phyloP scores from a whole-genome alignment of 2,113 vertebrate genomes.

The Xenopus borealis region DNA sequence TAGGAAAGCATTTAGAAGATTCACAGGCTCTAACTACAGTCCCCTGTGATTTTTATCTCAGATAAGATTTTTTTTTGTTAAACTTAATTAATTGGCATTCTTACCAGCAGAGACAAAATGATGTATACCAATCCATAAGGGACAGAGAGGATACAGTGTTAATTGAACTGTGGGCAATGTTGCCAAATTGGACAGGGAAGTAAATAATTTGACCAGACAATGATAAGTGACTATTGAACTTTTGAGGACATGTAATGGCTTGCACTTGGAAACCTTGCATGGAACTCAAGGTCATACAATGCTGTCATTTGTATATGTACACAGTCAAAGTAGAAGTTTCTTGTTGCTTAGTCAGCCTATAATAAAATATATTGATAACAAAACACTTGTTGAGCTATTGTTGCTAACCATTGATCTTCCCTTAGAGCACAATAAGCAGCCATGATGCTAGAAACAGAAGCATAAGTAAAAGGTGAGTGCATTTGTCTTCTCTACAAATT shows the following conservation, averaged over 20 bases:
- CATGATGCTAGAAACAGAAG: no score
- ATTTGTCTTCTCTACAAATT: no score
- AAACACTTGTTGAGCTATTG: no score
- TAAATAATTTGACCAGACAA: slow-evolving; percentile 20
- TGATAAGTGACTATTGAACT: slow-evolving; percentile 32
- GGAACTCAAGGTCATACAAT: slow-evolving; percentile 19
- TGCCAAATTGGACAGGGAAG: slow-evolving; percentile 4
- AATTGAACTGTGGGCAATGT: slow-evolving; percentile 19
- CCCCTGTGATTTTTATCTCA: background rate
- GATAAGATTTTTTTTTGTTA: slow-evolving; percentile 19
- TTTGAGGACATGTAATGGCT: slow-evolving; percentile 20
- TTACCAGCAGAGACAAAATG: slow-evolving; percentile 22
- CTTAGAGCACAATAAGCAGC: no score
- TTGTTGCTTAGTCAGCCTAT: no score
- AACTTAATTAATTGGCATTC: slow-evolving; percentile 27
- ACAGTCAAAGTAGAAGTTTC: no score
- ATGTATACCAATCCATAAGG: slow-evolving; percentile 13
- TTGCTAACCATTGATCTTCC: no score
- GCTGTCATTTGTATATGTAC: background rate
- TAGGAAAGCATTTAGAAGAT: background rate
- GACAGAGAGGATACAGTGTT: slow-evolving; percentile 27
- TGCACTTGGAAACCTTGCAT: background rate
- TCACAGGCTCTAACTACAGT: background rate
- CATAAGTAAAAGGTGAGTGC: no score
- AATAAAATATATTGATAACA: no score